A percentile compares a stretch with the other conserved stretches of the same genome.
Evolutionary conservation across 2,888 invertebrate genomes (phyloP).

Genomic region (Andricus curvator): DNA sequence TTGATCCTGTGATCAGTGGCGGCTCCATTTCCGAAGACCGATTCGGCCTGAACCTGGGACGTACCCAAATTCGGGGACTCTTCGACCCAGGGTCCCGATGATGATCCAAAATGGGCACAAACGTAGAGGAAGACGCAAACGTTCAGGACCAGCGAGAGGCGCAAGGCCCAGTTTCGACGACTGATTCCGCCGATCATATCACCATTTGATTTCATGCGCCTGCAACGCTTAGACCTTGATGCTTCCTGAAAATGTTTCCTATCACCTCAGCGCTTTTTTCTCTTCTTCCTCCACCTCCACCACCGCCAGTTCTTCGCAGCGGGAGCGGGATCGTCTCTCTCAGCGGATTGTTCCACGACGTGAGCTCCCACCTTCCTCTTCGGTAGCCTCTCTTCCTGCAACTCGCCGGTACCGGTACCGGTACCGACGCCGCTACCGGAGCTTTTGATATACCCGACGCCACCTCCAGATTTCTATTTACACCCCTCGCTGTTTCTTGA

Average conservation of each 20-base stretch:
- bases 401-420: constrained; percentile 4
- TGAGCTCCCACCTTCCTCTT: constrained; percentile 13
- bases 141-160: constrained; percentile 87
- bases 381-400: neutral
- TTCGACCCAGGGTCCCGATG: constrained; percentile 77
- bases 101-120: constrained; percentile 82
- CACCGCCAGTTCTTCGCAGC: constrained; percentile 42
- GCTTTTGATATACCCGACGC: neutral
- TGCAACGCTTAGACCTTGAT: neutral
- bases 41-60: constrained; percentile 76
- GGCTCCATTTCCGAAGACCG: constrained; percentile 72
- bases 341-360: constrained; percentile 20
- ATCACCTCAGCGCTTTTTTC: constrained; percentile 43
- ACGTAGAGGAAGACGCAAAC: constrained; percentile 86
- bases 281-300: constrained; percentile 50
- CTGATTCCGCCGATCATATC: constrained; percentile 73
- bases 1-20: constrained; percentile 62
- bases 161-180: constrained; percentile 85
- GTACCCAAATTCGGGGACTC: constrained; percentile 71
- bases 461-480: neutral
- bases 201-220: constrained; percentile 50
- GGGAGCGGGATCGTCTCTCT: constrained; percentile 2
- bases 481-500: neutral
- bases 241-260: neutral
- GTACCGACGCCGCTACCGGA: neutral